phyloP scores from a whole-genome alignment of 1,140 invertebrate genomes.

The Drosophila prosaltans region DNA sequence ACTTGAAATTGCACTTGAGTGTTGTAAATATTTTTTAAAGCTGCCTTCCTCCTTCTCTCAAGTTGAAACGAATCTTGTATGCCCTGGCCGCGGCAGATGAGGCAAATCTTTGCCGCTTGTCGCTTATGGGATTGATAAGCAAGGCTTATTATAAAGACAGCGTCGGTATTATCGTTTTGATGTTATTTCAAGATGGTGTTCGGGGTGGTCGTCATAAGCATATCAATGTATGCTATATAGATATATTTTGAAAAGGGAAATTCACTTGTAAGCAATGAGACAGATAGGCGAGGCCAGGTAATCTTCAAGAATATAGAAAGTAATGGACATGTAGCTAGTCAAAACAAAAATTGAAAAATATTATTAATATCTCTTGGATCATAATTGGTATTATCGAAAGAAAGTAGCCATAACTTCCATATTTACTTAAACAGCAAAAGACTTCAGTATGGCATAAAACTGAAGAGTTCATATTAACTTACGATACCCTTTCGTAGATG shows the following conservation, averaged over 20 bases:
- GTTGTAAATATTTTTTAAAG: conserved; percentile 79
- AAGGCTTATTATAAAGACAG: conserved; percentile 69
- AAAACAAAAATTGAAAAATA: no score
- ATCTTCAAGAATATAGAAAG: not conserved
- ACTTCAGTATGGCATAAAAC: no score
- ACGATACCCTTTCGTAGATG: no score
- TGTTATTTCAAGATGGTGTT: conserved; percentile 49
- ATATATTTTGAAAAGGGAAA: conserved; percentile 8
- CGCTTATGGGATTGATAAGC: conserved; percentile 44
- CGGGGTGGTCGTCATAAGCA: conserved; percentile 45
- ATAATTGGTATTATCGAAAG: no score
- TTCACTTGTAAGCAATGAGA: not conserved
- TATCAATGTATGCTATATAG: conserved; percentile 2
- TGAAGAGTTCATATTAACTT: no score
- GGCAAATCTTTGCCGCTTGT: conserved; percentile 24
- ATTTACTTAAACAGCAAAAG: no score
- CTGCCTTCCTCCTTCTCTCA: conserved; percentile 49
- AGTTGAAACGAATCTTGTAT: conserved; percentile 71
- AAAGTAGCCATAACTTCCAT: no score
- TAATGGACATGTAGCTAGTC: no score
- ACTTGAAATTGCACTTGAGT: conserved; percentile 77
- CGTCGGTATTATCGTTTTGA: conserved; percentile 52
- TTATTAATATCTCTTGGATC: no score
- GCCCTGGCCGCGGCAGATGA: conserved; percentile 52
- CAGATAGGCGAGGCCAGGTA: not conserved